These are phyloP conservation scores for Catharus ustulatus DNA, from an alignment of 2,797 vertebrate species.

Conservation along the genomic window DNA sequence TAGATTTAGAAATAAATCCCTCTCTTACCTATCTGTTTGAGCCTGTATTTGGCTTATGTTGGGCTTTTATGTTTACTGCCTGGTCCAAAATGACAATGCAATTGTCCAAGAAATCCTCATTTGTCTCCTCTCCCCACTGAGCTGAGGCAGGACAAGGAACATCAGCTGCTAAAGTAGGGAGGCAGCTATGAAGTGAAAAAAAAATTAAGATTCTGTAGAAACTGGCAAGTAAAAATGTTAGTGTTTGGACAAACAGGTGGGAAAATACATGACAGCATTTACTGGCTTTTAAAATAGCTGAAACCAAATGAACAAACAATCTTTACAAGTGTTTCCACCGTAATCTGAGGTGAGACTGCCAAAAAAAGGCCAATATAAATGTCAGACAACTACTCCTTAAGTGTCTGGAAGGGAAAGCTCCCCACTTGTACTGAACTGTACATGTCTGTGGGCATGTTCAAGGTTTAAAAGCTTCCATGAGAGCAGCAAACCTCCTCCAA, in stretches of 20 bases:
- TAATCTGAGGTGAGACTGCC: neutral
- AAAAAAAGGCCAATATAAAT: neutral
- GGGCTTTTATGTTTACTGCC: neutral
- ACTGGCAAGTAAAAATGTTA: neutral
- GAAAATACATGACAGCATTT: neutral
- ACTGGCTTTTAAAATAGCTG: constrained; percentile 10
- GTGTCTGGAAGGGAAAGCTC: neutral
- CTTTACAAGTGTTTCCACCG: neutral
- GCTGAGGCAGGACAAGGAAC: neutral
- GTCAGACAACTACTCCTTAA: neutral
- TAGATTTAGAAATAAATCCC: neutral
- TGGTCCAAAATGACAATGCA: neutral
- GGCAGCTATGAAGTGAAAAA: neutral
- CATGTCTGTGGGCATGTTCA: neutral
- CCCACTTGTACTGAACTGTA: neutral
- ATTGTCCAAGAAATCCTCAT: neutral
- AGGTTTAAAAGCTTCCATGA: neutral
- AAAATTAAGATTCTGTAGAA: constrained; percentile 1
- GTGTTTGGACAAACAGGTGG: neutral
- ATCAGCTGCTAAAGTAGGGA: neutral
- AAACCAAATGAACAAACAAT: neutral
- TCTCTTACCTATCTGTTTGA: neutral
- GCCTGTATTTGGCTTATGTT: neutral
- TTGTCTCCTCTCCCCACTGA: neutral
- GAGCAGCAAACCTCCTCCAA: neutral